phyloP scores from a whole-genome alignment of 2,888 invertebrate genomes.

The Serripes groenlandicus region DNA sequence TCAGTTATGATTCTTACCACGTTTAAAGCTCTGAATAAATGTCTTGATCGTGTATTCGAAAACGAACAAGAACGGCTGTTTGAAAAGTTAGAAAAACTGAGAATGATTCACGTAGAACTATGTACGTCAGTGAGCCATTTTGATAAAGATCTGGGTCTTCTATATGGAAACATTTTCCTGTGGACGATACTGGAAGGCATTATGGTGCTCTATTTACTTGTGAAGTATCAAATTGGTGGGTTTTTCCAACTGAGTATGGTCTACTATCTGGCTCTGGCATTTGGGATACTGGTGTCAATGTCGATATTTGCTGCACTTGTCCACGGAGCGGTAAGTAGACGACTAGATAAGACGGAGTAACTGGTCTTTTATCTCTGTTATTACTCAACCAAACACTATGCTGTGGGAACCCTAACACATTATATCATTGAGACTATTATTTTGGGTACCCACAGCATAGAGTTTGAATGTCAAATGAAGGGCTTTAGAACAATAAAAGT shows the following conservation, averaged over 20 bases:
- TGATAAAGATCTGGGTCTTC: not conserved
- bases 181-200: not conserved
- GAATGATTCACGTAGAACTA: not conserved
- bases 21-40: constrained; percentile 12
- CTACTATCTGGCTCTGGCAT: not conserved
- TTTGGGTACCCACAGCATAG: too few species aligned
- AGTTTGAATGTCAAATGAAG: too few species aligned
- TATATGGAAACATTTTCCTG: constrained; percentile 11
- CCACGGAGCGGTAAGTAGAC: constrained; percentile 8
- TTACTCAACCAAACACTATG: too few species aligned
- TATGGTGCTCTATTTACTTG: not conserved
- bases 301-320: constrained; percentile 3
- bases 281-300: not conserved
- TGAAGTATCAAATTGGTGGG: not conserved
- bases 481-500: too few species aligned
- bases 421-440: too few species aligned
- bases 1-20: not conserved
- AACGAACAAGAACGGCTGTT: not conserved
- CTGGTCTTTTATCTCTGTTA: too few species aligned
- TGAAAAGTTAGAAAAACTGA: not conserved
- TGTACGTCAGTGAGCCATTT: not conserved
- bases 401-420: too few species aligned
- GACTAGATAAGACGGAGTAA: too few species aligned
- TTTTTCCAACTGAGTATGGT: not conserved
- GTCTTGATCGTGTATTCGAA: not conserved